Conservation (phyloP, 2,113 vertebrate genomes). For the Microtus montanus region DNA sequence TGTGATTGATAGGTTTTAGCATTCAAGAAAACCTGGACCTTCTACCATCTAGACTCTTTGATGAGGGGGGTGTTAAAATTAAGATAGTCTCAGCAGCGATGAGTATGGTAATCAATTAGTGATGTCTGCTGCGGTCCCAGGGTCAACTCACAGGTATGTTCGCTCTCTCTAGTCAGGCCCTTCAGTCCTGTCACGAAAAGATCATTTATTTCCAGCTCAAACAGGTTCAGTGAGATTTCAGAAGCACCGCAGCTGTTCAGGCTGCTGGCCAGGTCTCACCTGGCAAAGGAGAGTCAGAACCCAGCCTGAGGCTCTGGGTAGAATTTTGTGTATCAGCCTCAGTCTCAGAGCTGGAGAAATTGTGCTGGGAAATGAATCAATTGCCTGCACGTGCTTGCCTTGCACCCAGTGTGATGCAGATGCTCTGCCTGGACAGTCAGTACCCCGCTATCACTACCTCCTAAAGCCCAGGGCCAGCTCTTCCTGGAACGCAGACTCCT, state of each 20-base stretch:
- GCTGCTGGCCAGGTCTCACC: background rate
- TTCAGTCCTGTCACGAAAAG: background rate
- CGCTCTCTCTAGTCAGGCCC: rapidly evolving
- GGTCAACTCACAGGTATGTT: rapidly evolving
- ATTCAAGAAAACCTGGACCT: background rate
- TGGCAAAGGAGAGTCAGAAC: background rate
- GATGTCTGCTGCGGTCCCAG: rapidly evolving
- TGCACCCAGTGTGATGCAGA: background rate
- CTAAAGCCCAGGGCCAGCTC: rapidly evolving
- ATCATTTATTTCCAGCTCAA: background rate
- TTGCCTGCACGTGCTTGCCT: background rate
- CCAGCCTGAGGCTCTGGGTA: rapidly evolving
- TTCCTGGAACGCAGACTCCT: rapidly evolving
- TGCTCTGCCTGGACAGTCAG: rapidly evolving
- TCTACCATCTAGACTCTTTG: background rate
- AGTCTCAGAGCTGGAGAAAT: background rate
- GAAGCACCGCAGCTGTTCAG: background rate
- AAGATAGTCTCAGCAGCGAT: background rate
- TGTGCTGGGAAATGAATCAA: background rate
- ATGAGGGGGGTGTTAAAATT: background rate
- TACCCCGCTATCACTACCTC: background rate
- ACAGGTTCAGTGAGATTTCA: background rate
- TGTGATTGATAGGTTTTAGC: no score
- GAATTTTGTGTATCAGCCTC: background rate
- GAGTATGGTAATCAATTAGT: background rate